Base-by-base conservation (phyloP, 2,888 invertebrate species). In the Nycteola revayana region DNA sequence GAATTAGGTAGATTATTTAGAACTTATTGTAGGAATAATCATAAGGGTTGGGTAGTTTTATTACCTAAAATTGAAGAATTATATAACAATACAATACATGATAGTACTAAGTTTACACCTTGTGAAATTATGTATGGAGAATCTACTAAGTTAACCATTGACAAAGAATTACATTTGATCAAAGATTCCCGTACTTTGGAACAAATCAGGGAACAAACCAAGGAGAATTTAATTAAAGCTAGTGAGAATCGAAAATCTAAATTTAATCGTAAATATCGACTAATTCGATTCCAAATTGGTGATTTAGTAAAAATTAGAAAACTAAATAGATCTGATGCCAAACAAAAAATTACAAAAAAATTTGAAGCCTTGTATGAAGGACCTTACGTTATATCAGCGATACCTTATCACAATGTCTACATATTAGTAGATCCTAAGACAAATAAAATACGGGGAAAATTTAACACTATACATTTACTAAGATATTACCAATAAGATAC, bases 81-180 rank as follows among this genome's bases (percentile, higher is more conserved):
- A 0, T 52, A 59, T 18, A 59, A 59, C 21, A 53, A 53, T 24
- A 43, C 42, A 0, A 40, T 9, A 9, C 54, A 58, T 32, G 39
- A 35, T 0, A 49, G 47, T 11, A 43, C 35, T 4, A 42, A 36
- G 0, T 59, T 36, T 24, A 48, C 51, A 0, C 52, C 50, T 8
- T 9, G 8, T 3, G 25, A 25, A 9, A 4, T 9, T 2, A 9
- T 10, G 3, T 3, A n/a, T 3, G 22, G 22, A n/a, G 9, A 25
- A 5, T 9, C 4, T 5, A 10, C 9, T 3, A 9, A 9, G 3
- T 7, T 9, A 9, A 25, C 3, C 4, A 25, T 3, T 8, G 7
- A 9, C 9, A 3, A 4, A 9, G n/a, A n/a, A n/a, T n/a, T n/a
- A n/a, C n/a, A n/a, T n/a, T n/a, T n/a, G n/a, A n/a, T n/a, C n/a